Conservation (phyloP, 1,140 invertebrate genomes). For the Glossosoma conforme region DNA sequence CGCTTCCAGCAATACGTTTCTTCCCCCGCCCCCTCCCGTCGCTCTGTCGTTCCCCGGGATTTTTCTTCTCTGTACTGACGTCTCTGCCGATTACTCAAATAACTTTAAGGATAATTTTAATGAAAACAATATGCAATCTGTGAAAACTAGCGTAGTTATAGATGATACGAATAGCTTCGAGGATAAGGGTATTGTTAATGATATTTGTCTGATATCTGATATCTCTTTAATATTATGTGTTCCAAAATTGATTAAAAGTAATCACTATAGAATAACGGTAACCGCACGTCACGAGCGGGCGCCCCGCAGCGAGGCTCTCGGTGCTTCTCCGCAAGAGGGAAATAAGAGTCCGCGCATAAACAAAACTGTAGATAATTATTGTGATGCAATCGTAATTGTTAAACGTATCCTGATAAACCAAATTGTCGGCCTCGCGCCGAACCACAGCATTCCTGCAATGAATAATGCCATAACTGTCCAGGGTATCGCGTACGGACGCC, state of each 20-base stretch:
- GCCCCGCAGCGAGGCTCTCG: slow-evolving; percentile 53
- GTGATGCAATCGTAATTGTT: slow-evolving; percentile 52
- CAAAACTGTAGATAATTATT: slow-evolving; percentile 53
- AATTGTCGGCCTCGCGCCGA: slow-evolving; percentile 54
- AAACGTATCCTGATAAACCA: slow-evolving; percentile 53
- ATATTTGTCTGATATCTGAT: slow-evolving; percentile 62
- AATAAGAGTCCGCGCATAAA: slow-evolving; percentile 51
- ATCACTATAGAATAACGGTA: slow-evolving; percentile 49
- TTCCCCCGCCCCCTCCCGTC: slow-evolving; percentile 23
- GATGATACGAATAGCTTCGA: slow-evolving; percentile 52
- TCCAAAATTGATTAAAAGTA: slow-evolving; percentile 52
- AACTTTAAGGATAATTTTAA: slow-evolving; percentile 54
- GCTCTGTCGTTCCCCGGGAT: slow-evolving; percentile 20
- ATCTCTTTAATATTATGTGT: slow-evolving; percentile 56
- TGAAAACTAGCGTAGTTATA: slow-evolving; percentile 55
- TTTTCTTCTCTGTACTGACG: slow-evolving; percentile 23
- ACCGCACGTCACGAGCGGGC: no score
- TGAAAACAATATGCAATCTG: slow-evolving; percentile 62
- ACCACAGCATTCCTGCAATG: slow-evolving; percentile 59
- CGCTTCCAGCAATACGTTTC: slow-evolving; percentile 24
- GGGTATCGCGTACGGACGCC: slow-evolving; percentile 57
- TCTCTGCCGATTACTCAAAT: slow-evolving; percentile 54
- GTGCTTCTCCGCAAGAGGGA: slow-evolving; percentile 50
- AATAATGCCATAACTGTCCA: slow-evolving; percentile 55
- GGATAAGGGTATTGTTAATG: slow-evolving; percentile 48